These are phyloP conservation scores for Podocnemis expansa DNA, from an alignment of 2,113 vertebrate genomes.

Conservation along the genomic window DNA sequence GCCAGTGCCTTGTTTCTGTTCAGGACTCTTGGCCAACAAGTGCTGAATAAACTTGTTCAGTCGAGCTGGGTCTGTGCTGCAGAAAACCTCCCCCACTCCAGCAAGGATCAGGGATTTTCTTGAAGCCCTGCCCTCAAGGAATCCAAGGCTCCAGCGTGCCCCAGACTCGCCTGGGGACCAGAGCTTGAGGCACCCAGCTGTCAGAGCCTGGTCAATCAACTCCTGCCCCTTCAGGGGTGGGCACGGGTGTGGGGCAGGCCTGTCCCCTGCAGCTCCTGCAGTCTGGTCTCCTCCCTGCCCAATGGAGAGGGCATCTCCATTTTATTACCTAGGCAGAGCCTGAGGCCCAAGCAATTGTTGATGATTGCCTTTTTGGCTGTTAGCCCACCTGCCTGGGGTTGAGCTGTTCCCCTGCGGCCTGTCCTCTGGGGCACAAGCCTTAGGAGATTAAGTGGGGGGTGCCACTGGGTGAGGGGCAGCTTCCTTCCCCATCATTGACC, in stretches of 20 bases:
- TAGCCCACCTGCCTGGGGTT: too few relatives aligned
- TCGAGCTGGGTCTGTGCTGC: too few relatives aligned
- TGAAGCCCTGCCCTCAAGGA: too few relatives aligned
- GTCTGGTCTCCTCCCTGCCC: background rate
- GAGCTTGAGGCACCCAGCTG: background rate
- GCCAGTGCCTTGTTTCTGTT: too few relatives aligned
- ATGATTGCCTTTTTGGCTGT: background rate
- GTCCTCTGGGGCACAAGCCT: background rate
- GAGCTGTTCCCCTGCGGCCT: background rate
- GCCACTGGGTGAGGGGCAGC: background rate
- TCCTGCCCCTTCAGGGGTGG: background rate
- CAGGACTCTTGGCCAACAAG: too few relatives aligned
- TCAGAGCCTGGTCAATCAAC: background rate
- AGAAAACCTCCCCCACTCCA: too few relatives aligned
- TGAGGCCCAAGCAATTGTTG: background rate
- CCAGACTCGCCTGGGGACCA: too few relatives aligned
- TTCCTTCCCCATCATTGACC: background rate
- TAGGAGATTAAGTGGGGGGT: background rate
- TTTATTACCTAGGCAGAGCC: too few relatives aligned
- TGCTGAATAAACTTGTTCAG: background rate
- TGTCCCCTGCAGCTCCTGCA: background rate
- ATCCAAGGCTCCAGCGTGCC: background rate
- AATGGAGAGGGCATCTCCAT: too few relatives aligned
- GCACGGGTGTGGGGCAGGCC: background rate
- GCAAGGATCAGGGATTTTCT: too few relatives aligned